Percentiles rank a stretch among this genome's conserved stretches.
Conservation (phyloP, 2,888 invertebrate species). For the Thera obeliscata region DNA sequence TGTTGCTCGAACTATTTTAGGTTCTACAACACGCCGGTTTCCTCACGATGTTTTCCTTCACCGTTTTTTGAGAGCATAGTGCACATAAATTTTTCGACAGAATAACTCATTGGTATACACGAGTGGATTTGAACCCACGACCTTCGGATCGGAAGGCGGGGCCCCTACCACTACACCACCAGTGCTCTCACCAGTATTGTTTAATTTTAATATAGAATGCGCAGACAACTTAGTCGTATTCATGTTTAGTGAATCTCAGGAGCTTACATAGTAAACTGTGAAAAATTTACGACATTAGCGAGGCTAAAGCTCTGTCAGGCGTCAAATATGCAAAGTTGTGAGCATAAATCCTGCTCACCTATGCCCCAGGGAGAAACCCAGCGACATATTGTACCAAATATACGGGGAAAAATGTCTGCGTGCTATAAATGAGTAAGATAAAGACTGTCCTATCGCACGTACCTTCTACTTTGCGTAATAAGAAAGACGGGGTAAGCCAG, state of each 20-base stretch:
- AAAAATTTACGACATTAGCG: constrained; percentile 31
- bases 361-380: constrained; percentile 28
- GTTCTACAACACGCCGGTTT: too few species aligned
- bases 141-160: too few species aligned
- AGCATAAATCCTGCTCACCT: constrained; percentile 40
- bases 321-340: constrained; percentile 41
- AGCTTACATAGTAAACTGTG: constrained; percentile 14
- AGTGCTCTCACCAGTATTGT: too few species aligned
- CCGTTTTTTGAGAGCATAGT: too few species aligned
- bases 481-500: not conserved
- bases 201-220: too few species aligned
- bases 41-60: too few species aligned
- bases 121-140: too few species aligned
- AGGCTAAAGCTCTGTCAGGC: constrained; percentile 28
- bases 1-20: too few species aligned
- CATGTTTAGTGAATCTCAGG: constrained; percentile 6
- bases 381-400: constrained; percentile 30
- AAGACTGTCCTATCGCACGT: constrained; percentile 2
- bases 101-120: too few species aligned
- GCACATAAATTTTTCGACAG: too few species aligned
- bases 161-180: too few species aligned
- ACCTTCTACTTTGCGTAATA: constrained; percentile 16
- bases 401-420: constrained; percentile 26
- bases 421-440: constrained; percentile 28
- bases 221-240: too few species aligned